Evolutionary conservation across 2,888 invertebrate genomes (phyloP), one percentile per base, ranked within the genome.

Genomic region (Tetramorium bicarinatum): DNA sequence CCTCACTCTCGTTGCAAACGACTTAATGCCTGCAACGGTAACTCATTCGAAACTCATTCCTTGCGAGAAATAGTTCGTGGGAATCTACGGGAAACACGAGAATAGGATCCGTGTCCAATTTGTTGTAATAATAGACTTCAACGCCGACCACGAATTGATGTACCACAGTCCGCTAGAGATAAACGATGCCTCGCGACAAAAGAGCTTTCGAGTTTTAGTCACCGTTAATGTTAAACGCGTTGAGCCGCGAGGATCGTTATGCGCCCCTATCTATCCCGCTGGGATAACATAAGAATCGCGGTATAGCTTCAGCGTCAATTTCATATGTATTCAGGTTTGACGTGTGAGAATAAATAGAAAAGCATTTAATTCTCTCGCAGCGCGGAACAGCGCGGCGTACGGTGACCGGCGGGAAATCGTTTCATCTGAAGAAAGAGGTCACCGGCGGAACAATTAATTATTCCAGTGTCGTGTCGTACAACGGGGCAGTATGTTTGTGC

Each of bases 1-100:
- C 11, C 34, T 61, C 61, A 18, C 52, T 21, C 74, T 18, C 76
- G 38, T 82, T 81, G 61, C 85, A 80, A 71, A 54, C 82, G 82
- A 81, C 54, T 87, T 87, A 89, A 87, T 83, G 84, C 77, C 62
- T 61, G 84, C 29, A 82, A 75, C 86, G 74, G 49, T 82, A 88
- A 88, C 86, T 88, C 85, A 71, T 87, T 89, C 85, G 85, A 83
- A 83, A 83, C 87, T 85, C 84, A 82, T 88, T 59, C 69, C 75
- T 61, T 72, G 18, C 61, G 77, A 52, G 69, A 82, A 62, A 80
- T 82, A 82, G 79, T 79, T 75, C 25, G 84, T 11, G 52, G 49
- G 69, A 81, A 85, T 85, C 84, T 69, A 80, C 80, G 52, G 54
- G 52, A 77, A 84, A 80, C 77, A 74, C 29, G 80, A 82, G 79